Base-by-base conservation (phyloP, 2,797 vertebrate species). In the Cyclura pinguis region DNA sequence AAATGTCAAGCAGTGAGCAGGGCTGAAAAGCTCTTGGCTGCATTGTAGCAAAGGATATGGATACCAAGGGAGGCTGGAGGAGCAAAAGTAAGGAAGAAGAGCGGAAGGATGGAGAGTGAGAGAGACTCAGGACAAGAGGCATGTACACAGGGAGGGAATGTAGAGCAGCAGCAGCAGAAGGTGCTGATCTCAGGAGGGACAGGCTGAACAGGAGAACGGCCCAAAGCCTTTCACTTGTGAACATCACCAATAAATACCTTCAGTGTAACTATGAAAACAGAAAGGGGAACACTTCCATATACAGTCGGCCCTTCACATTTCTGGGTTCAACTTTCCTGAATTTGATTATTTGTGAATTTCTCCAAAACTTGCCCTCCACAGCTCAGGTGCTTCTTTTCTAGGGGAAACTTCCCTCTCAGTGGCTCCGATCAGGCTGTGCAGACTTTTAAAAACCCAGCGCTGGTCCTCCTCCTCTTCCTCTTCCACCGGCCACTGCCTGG, bases 1-100 rank as follows among this genome's bases (percentile, higher is more conserved):
- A 91, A 87, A 91, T 88, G 86, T 91, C 62, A 78, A 91, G 90
- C 57, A 42, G 50, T 50, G 74, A 57, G 35, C 27, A 72, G 76
- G 64, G 18, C 62, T 72, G 83, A 77, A 91, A 91, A 84, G 50
- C 81, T 57, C 55, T 62, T n/a, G 74, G 81, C 90, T 88, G 80
- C 35, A n/a, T 7, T 47, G 57, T 67, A 72, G 59, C 62, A 29
- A 80, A 88, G 59, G 62, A 81, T 64, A 24, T 35, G 22, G 89
- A 85, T 78, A 84, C 27, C 38, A 82, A 78, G 38, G 88, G 59
- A 88, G 47, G 27, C 52, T 52, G 76, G 82, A 73, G 64, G 83
- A 47, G 27, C 59, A 35, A 14, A 18, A 20, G 69, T 55, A 77
- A 73, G 38, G 38, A 12, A 32, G 59, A 29, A n/a, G 50, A 77